phyloP scores from a whole-genome alignment of 2,113 vertebrate species.

The Pao palembangensis region DNA sequence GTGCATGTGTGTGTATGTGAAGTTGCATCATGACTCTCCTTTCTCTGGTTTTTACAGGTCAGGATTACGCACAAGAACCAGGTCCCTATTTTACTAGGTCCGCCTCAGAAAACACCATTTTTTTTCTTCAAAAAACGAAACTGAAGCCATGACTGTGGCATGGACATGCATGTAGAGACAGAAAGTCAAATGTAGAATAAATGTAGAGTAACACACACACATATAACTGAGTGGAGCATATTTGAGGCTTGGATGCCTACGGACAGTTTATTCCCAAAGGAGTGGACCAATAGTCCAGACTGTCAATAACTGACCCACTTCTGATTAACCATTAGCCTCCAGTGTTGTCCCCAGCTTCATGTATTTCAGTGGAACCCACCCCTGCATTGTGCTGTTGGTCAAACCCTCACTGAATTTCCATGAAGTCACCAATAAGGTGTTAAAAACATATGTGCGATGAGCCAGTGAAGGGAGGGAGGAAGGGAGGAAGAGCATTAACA shows the following conservation, averaged over 20 bases:
- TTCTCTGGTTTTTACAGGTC: constrained; percentile 72
- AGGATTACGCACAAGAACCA: constrained; percentile 95
- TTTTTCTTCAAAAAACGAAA: constrained; percentile 88
- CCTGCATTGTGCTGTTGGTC: constrained; percentile 48
- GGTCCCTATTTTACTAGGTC: constrained; percentile 90
- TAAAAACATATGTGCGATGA: not conserved
- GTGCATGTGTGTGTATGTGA: too few species aligned
- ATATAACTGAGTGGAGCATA: constrained; percentile 14
- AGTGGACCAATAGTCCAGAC: constrained; percentile 7
- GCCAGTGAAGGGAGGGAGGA: not conserved
- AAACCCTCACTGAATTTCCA: constrained; percentile 31
- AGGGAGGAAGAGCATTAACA: not conserved
- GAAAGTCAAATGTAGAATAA: constrained; percentile 6
- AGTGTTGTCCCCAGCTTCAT: not conserved
- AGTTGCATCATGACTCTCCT: not conserved
- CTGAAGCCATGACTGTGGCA: constrained; percentile 78
- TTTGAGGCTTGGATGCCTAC: constrained; percentile 14
- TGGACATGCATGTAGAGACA: not conserved
- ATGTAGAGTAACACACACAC: constrained; percentile 21
- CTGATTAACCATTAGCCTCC: constrained; percentile 47
- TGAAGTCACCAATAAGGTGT: not conserved
- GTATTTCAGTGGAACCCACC: not conserved
- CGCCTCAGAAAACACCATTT: constrained; percentile 89
- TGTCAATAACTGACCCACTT: constrained; percentile 43
- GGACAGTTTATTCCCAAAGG: constrained; percentile 13